Evolutionary conservation across 2,888 invertebrate genomes (phyloP).

Genomic region (Tenthredo notha): DNA sequence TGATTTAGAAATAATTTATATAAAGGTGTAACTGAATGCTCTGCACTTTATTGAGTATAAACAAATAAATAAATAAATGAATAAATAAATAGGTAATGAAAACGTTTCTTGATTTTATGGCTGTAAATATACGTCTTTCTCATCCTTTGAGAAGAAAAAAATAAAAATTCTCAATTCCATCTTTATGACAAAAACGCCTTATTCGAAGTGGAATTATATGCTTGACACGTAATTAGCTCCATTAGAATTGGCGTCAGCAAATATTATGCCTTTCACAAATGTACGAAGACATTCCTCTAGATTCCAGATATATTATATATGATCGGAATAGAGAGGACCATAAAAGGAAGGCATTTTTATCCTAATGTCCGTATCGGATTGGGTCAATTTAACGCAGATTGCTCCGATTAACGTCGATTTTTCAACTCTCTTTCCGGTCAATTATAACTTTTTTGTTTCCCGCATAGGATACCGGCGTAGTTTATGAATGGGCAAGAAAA

Average conservation of each 20-base stretch:
- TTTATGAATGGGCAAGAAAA: background rate
- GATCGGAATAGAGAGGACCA: constrained; percentile 18
- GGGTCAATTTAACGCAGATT: constrained; percentile 21
- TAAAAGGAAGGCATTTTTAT: background rate
- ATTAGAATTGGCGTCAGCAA: background rate
- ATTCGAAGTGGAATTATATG: background rate
- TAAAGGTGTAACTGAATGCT: background rate
- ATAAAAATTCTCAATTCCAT: background rate
- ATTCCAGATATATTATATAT: background rate
- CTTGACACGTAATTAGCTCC: background rate
- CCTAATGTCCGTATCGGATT: constrained; percentile 40
- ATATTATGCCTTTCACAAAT: background rate
- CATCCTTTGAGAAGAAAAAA: background rate
- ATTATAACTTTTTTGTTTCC: background rate
- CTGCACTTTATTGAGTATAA: background rate
- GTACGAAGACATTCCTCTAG: background rate
- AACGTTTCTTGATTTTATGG: background rate
- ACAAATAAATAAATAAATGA: background rate
- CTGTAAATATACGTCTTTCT: background rate
- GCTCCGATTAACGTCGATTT: background rate
- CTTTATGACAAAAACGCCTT: background rate
- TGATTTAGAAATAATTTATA: background rate
- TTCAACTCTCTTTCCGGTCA: constrained; percentile 1
- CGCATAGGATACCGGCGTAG: background rate
- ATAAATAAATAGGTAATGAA: background rate